Evolutionary conservation across 2,888 invertebrate species (phyloP).

Genomic region (Eurytoma adleriae): DNA sequence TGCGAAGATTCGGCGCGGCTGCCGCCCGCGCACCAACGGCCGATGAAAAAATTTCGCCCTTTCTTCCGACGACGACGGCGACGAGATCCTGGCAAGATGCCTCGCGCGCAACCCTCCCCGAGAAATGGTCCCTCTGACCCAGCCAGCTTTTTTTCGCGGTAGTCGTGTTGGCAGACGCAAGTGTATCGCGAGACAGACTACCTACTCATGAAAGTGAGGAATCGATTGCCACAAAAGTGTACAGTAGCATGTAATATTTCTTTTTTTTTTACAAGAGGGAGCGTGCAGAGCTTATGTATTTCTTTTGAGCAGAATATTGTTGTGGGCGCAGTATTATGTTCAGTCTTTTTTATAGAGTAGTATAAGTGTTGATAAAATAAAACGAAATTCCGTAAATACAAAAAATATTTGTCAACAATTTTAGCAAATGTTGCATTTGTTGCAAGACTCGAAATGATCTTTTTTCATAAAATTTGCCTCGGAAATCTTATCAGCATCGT

Average conservation of each 20-base stretch:
- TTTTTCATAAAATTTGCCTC: neutral
- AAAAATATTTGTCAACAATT: no score
- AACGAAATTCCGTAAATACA: no score
- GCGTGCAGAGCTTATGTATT: neutral
- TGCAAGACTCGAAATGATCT: no score
- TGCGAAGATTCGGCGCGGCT: conserved; percentile 31
- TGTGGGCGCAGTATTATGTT: neutral
- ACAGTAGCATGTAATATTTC: neutral
- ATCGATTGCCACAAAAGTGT: conserved; percentile 43
- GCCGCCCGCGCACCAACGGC: neutral
- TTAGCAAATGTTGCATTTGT: no score
- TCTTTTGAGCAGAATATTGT: neutral
- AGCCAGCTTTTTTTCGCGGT: conserved; percentile 47
- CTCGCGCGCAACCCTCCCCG: conserved; percentile 10
- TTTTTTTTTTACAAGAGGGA: neutral
- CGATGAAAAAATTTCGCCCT: conserved; percentile 47
- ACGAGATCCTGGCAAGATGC: conserved; percentile 58
- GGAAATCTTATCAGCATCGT: conserved; percentile 20
- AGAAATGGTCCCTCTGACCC: conserved; percentile 51
- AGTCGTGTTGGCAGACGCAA: conserved; percentile 16
- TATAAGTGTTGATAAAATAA: neutral
- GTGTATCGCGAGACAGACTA: conserved; percentile 30
- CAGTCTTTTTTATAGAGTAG: neutral
- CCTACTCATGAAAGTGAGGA: conserved; percentile 24
- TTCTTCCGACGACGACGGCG: neutral